Conservation (phyloP, 37 sponge, comb jelly and placozoan genomes). For the Lycopodina hypogea region DNA sequence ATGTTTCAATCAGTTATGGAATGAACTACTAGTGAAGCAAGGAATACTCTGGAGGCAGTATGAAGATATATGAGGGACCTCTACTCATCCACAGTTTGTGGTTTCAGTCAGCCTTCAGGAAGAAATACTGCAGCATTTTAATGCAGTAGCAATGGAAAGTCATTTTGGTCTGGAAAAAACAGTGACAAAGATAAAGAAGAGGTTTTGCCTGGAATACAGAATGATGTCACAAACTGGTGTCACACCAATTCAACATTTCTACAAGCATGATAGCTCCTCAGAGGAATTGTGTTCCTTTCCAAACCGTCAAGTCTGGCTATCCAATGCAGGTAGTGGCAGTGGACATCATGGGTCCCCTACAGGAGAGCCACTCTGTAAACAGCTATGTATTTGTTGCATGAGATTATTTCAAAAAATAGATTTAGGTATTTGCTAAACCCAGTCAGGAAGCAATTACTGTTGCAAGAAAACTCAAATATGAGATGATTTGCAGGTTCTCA, state of each 20-base stretch:
- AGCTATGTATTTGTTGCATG: conserved; percentile 46
- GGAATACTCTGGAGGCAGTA: no score
- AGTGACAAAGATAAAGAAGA: no score
- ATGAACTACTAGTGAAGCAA: conserved; percentile 25
- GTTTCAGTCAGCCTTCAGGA: neutral
- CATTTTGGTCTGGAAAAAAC: neutral
- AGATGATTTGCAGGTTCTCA: no score
- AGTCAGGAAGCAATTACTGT: no score
- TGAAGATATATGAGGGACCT: conserved; percentile 16
- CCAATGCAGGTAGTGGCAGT: no score
- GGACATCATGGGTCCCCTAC: no score
- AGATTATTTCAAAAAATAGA: conserved; percentile 69
- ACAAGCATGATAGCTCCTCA: conserved; percentile 45
- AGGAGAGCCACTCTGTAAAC: conserved; percentile 31
- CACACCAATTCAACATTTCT: no score
- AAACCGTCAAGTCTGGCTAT: no score
- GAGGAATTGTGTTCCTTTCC: no score
- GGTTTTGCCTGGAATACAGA: conserved; percentile 13
- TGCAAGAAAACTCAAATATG: no score
- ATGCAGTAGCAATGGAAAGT: conserved; percentile 18
- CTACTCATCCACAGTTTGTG: conserved; percentile 27
- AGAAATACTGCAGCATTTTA: no score
- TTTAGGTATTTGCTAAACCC: no score
- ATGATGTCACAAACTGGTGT: conserved; percentile 18
- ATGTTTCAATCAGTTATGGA: conserved; percentile 25